phyloP scores from a whole-genome alignment of 2,797 vertebrate species.

The Pseudocheirus occidentalis region DNA sequence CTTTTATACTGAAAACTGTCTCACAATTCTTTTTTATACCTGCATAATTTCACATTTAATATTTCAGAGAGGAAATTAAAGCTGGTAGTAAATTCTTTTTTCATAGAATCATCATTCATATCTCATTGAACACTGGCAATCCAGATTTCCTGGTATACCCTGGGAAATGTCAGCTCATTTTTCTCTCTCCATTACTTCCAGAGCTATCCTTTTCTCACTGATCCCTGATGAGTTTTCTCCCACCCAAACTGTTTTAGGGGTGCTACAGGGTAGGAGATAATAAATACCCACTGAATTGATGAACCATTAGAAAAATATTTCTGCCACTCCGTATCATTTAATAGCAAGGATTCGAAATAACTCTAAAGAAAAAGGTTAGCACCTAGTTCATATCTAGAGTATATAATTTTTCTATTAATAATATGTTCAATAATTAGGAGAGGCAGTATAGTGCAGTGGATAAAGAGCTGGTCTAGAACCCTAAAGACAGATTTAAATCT shows the following conservation, averaged over 20 bases:
- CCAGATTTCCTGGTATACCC: not conserved
- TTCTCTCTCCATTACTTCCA: not conserved
- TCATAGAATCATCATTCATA: not conserved
- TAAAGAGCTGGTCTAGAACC: not conserved
- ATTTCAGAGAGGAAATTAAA: not conserved
- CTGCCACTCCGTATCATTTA: not conserved
- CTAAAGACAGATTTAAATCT: not conserved
- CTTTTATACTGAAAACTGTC: not conserved
- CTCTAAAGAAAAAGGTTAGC: not conserved
- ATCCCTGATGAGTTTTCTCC: not conserved
- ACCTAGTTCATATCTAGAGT: not conserved
- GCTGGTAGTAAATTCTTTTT: not conserved
- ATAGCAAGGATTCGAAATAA: not conserved
- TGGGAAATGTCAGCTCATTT: not conserved
- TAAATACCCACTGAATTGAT: not conserved
- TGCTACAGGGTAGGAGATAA: not conserved
- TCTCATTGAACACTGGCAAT: not conserved
- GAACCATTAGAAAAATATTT: not conserved
- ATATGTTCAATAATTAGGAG: not conserved
- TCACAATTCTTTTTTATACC: not conserved
- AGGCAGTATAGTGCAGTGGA: not conserved
- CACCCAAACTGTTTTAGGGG: not conserved
- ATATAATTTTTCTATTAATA: not conserved
- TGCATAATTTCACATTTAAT: constrained; percentile 1
- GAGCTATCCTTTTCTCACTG: not conserved